phyloP scores from a whole-genome alignment of 2,797 vertebrate genomes.

The Lagorchestes hirsutus region DNA sequence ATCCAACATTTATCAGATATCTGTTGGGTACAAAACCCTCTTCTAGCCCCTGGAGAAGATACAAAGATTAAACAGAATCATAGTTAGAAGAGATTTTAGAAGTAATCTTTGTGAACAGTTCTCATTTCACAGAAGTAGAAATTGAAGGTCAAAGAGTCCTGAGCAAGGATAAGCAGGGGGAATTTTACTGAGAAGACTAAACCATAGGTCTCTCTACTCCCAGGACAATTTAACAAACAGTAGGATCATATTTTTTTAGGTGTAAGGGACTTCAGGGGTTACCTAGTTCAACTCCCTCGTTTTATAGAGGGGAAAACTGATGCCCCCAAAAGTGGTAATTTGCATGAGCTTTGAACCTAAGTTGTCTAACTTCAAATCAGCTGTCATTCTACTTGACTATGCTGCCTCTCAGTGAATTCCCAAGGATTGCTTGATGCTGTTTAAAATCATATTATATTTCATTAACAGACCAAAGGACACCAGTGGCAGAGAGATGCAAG shows the following conservation, averaged over 20 bases:
- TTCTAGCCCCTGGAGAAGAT: neutral
- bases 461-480: conserved; percentile 58
- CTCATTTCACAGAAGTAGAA: neutral
- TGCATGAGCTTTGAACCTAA: neutral
- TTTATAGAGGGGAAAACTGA: neutral
- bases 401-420: neutral
- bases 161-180: neutral
- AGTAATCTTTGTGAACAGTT: neutral
- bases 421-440: conserved; percentile 20
- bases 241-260: neutral
- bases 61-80: neutral
- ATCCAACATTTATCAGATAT: neutral
- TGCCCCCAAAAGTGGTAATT: neutral
- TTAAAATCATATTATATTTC: conserved; percentile 17
- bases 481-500: conserved; percentile 70
- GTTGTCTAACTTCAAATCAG: neutral
- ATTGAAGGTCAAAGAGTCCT: neutral
- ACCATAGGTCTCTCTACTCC: neutral
- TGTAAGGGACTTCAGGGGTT: neutral
- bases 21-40: neutral
- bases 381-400: neutral
- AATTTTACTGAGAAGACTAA: neutral
- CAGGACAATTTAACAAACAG: neutral
- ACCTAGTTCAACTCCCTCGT: neutral
- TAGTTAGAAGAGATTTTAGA: neutral